These are phyloP conservation scores for Heteromormyrus szaboi DNA, from an alignment of 2,797 vertebrate genomes.

Conservation along the genomic window DNA sequence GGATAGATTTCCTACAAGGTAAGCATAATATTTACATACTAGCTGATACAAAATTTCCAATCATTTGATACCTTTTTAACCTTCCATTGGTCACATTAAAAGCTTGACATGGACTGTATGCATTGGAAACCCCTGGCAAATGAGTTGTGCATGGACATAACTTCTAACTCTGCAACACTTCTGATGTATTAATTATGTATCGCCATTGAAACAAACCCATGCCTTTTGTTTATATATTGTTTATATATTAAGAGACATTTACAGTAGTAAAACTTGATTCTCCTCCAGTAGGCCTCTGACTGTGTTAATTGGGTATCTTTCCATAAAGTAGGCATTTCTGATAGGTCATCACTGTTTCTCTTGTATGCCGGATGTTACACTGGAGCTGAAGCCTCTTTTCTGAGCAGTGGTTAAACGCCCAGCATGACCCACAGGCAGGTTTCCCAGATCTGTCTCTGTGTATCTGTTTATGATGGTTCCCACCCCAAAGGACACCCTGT, in stretches of 20 bases:
- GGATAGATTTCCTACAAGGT: neutral
- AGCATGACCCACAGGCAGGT: neutral
- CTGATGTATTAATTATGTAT: neutral
- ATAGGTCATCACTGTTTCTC: neutral
- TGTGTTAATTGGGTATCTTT: slow-evolving; percentile 2
- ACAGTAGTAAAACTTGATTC: neutral
- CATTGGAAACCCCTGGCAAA: neutral
- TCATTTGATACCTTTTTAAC: neutral
- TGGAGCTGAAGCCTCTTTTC: neutral
- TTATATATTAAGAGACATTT: neutral
- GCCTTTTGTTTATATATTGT: neutral
- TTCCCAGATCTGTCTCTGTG: neutral
- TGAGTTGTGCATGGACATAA: neutral
- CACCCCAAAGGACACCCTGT: neutral
- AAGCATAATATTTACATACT: neutral
- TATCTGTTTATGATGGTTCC: neutral
- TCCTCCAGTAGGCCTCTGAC: neutral
- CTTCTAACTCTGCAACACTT: neutral
- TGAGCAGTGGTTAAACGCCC: neutral
- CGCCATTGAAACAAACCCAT: neutral
- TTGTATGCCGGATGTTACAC: neutral
- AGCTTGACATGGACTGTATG: neutral
- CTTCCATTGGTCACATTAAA: neutral
- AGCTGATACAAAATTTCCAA: neutral
- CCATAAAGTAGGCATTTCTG: neutral